Base-by-base conservation (phyloP, 2,113 vertebrate species). In the Orthonyx spaldingii region DNA sequence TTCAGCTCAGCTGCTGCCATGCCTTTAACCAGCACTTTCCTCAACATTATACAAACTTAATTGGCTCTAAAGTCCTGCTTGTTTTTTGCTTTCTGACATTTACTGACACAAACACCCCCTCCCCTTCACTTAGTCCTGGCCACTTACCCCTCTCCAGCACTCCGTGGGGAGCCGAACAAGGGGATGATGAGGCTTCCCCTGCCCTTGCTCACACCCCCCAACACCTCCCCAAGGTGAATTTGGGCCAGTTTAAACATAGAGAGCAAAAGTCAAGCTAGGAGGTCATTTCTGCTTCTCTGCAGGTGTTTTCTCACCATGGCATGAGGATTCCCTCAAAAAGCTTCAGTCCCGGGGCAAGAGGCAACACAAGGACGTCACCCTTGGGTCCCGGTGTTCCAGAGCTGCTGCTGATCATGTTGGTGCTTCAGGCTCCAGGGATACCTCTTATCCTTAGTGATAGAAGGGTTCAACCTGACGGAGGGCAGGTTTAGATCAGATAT, bases 1-100 rank as follows among this genome's bases (percentile, higher is more conserved):
- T 41, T 78, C 83, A 78, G 90, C 90, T 96, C 95, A 96, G 90
- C 68, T 52, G 32, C 93, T 96, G 72, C 91, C 95, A 32, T 68
- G 80, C 69, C 85, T 96, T 95, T 93, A 90, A 87, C 77, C 84
- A 96, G 70, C 41, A 28, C 42, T 61, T 81, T 71, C 78, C 87
- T 82, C 61, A 10, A 10, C 56, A 37, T 90, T 72, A 35, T 41
- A 83, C 61, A 56, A 74, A 89, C 42, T 60, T 90, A 85, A 94
- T 84, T 89, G 92, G 61, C 75, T 69, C 44, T 28, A 69, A 89
- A 90, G 39, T 57, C 59, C 61, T 57, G 71, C n/a, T 22, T 83
- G 82, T 28, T 88, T 77, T 68, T 61, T 33, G 32, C 28, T 81
- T 96, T 92, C 83, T 83, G 55, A 63, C 68, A 26, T 92, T 79